Percentiles rank a stretch among this genome's conserved stretches.
phyloP scores from a whole-genome alignment of 1,140 invertebrate species.

The Carposina sasakii region DNA sequence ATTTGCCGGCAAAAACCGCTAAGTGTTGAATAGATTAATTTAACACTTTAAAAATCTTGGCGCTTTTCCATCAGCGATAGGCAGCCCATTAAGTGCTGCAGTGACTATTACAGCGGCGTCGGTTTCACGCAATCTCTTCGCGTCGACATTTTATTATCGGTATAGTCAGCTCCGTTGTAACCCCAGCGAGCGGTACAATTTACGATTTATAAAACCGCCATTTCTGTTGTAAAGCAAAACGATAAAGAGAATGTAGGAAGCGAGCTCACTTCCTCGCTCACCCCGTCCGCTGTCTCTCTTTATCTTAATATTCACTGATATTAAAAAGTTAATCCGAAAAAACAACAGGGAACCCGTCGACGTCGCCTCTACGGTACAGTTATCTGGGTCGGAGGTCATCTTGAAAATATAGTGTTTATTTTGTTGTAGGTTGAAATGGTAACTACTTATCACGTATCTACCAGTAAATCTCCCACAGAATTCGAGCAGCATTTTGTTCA shows the following conservation, averaged over 20 bases:
- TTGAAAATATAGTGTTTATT: too few species aligned
- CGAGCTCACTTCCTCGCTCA: conserved; percentile 21
- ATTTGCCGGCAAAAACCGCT: too few species aligned
- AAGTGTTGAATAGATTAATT: too few species aligned
- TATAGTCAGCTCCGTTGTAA: conserved; percentile 39
- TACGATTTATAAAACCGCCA: conserved; percentile 45
- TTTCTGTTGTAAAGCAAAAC: conserved; percentile 42
- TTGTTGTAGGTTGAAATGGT: too few species aligned
- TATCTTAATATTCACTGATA: conserved; percentile 42
- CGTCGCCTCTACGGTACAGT: conserved; percentile 9
- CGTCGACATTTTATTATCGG: conserved; percentile 53
- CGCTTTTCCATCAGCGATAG: conserved; percentile 37
- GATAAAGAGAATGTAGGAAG: conserved; percentile 36
- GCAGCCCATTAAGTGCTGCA: conserved; percentile 40
- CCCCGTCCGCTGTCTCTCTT: conserved; percentile 20
- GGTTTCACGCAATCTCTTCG: conserved; percentile 35
- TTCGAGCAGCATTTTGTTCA: too few species aligned
- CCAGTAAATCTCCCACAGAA: too few species aligned
- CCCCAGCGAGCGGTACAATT: conserved; percentile 37
- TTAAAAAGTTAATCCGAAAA: conserved; percentile 42
- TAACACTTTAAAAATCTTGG: conserved; percentile 37
- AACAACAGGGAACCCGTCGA: conserved; percentile 14
- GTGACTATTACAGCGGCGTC: conserved; percentile 34
- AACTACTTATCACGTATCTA: too few species aligned
- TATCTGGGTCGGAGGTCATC: conserved; percentile 13